Evolutionary conservation across 2,113 vertebrate genomes (phyloP), one percentile per base, ranked within the genome.

Genomic region (Empidonax traillii): DNA sequence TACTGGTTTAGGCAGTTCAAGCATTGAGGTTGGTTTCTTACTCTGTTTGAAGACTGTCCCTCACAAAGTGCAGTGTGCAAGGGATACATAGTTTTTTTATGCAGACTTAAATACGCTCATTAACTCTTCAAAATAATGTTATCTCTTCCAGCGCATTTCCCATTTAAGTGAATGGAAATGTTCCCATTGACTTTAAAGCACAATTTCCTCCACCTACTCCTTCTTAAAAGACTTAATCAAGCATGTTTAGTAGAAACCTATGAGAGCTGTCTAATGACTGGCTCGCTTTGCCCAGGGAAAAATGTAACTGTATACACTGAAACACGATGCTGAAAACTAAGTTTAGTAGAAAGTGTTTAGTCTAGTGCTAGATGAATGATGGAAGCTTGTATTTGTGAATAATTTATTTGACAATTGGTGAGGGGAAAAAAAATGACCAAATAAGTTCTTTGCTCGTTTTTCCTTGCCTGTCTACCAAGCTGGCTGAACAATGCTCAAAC

Each of bases 321-420:
- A 97, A 97, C 82, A 90, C 9, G 96, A 97, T 96, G 90, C 97
- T 96, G 61, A 90, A 96, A 96, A 97, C 95, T 76, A 87, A 93
- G 96, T 94, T 95, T 96, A 94, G 93, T 93, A 91, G 94, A 96
- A 96, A 96, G 95, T 98, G 98, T 98, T 98, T 98, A 98, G 98
- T 98, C 98, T 97, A 97, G 96, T 85, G 79, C 86, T 89, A 78
- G 89, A 95, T 94, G 96, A 96, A 96, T 97, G 96, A 96, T 92
- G 95, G 95, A 93, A 97, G 90, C 93, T 77, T 96, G 92, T 96
- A 95, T 96, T 94, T 83, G 95, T 79, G 94, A 96, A 97, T 96
- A 97, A 95, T 89, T 93, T 97, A 93, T 96, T 96, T 97, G 96
- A 97, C 96, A 97, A 96, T 96, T 89, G 93, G 78, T 90, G 85